These are phyloP conservation scores for Actias luna DNA, from an alignment of 2,888 invertebrate species.

Conservation along the genomic window DNA sequence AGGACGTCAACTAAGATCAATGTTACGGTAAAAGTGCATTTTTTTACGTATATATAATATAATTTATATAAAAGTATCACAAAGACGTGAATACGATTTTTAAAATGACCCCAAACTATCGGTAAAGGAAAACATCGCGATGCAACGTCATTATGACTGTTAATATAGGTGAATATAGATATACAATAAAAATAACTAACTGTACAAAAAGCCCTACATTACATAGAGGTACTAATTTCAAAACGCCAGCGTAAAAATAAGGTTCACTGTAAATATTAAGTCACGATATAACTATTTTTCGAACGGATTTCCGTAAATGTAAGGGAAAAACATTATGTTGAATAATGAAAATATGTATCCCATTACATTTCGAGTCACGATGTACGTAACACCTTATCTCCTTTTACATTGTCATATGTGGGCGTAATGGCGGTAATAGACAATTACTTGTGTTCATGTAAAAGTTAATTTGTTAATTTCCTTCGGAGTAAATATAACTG, in stretches of 20 bases:
- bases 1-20: not conserved
- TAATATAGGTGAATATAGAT: no score
- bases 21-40: no score
- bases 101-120: not conserved
- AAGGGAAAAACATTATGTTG: constrained; percentile 32
- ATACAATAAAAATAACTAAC: no score
- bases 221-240: not conserved
- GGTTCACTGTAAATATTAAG: constrained; percentile 30
- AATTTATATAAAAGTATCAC: no score
- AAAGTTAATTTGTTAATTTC: constrained; percentile 10
- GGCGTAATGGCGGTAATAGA: constrained; percentile 8
- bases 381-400: constrained; percentile 17
- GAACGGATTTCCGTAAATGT: constrained; percentile 22
- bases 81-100: not conserved
- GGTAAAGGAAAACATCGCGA: not conserved
- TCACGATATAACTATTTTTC: constrained; percentile 21
- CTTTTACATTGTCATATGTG: constrained; percentile 20
- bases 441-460: constrained; percentile 6
- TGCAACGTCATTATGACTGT: no score
- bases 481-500: not conserved
- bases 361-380: constrained; percentile 44
- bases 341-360: constrained; percentile 21
- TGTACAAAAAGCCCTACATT: not conserved
- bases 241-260: not conserved
- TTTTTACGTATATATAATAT: no score